These are phyloP conservation scores for Teinopalpus imperialis DNA, from an alignment of 2,888 invertebrate genomes.

Conservation along the genomic window DNA sequence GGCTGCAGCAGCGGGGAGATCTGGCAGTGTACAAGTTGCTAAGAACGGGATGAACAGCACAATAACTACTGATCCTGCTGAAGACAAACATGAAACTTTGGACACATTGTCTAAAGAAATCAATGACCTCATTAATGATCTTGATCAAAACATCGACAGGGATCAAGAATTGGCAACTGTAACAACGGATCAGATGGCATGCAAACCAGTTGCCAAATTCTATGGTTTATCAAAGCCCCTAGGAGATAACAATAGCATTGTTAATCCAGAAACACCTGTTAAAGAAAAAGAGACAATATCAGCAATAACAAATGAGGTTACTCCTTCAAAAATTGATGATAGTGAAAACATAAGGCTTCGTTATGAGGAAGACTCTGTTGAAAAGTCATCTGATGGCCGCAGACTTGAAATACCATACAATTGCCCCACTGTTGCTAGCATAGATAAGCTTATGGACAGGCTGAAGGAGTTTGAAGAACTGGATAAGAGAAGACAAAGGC, in stretches of 20 bases:
- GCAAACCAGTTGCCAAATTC: constrained; percentile 61
- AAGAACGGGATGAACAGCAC: constrained; percentile 43
- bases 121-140: constrained; percentile 68
- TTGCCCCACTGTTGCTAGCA: constrained; percentile 64
- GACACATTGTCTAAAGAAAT: constrained; percentile 74
- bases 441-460: constrained; percentile 76
- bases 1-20: constrained; percentile 53
- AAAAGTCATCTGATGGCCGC: constrained; percentile 55
- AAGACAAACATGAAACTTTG: constrained; percentile 66
- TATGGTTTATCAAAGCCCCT: constrained; percentile 64
- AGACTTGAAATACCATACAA: constrained; percentile 65
- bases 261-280: constrained; percentile 60
- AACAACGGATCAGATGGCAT: constrained; percentile 49
- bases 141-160: constrained; percentile 68
- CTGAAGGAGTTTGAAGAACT: constrained; percentile 76
- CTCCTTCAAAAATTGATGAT: constrained; percentile 69
- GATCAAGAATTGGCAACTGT: constrained; percentile 55
- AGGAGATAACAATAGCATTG: constrained; percentile 59
- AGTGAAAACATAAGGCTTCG: constrained; percentile 72
- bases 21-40: constrained; percentile 33
- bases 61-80: constrained; percentile 47
- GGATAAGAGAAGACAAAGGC: constrained; percentile 71
- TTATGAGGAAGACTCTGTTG: constrained; percentile 69
- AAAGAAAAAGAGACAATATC: constrained; percentile 57
- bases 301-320: constrained; percentile 52